These are phyloP conservation scores for Neocrepidodera transversa DNA, from an alignment of 2,888 invertebrate species.

Conservation along the genomic window DNA sequence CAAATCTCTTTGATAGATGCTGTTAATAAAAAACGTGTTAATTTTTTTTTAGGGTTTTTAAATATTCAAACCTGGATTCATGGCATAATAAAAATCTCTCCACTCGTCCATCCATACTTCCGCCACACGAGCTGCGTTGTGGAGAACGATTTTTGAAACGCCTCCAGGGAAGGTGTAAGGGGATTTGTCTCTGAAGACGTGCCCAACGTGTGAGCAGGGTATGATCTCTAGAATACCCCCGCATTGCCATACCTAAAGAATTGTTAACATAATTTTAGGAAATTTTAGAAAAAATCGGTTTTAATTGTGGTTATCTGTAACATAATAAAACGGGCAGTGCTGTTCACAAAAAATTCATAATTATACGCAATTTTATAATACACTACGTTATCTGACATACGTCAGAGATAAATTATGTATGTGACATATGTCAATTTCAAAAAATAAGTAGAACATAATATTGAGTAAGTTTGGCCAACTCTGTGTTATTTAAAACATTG, in stretches of 20 bases:
- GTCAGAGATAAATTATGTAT: too few relatives aligned
- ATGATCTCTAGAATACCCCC: slow-evolving; percentile 94
- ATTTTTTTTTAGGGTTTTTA: neutral
- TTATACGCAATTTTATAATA: too few relatives aligned
- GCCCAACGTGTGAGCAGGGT: slow-evolving; percentile 95
- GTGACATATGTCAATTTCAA: too few relatives aligned
- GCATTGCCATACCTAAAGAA: slow-evolving; percentile 90
- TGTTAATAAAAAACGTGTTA: slow-evolving; percentile 15
- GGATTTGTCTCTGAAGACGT: slow-evolving; percentile 97
- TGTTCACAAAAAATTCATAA: too few relatives aligned
- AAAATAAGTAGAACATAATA: too few relatives aligned
- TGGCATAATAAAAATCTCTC: slow-evolving; percentile 98
- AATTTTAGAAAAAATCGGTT: neutral
- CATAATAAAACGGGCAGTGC: neutral
- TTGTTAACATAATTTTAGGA: slow-evolving; percentile 2
- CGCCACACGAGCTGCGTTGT: slow-evolving; percentile 97
- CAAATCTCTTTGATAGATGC: slow-evolving; percentile 6
- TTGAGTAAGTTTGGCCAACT: too few relatives aligned
- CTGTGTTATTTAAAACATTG: too few relatives aligned
- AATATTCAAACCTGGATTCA: slow-evolving; percentile 90
- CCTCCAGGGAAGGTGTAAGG: slow-evolving; percentile 99
- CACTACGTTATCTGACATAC: too few relatives aligned
- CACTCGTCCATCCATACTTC: slow-evolving; percentile 99
- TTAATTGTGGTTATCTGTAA: slow-evolving; percentile 11
- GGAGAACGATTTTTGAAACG: slow-evolving; percentile 93